Conservation (phyloP, 2,888 invertebrate genomes). For the Caradrina kadenii region DNA sequence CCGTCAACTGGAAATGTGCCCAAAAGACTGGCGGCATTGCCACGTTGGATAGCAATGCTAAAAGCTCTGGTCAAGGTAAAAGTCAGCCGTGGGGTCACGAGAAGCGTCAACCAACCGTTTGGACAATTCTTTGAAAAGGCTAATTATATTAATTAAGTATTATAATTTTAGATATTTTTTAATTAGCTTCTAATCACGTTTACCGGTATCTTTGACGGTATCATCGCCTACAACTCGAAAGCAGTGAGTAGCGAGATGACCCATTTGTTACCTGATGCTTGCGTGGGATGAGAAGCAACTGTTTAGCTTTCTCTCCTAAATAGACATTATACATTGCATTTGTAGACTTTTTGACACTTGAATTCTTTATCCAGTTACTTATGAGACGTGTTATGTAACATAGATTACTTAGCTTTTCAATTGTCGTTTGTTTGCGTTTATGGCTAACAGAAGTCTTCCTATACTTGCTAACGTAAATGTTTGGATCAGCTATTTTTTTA, state of each 20-base stretch:
- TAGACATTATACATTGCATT: not conserved
- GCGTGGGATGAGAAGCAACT: conserved; percentile 44
- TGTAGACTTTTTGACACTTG: not conserved
- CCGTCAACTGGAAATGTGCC: too few species aligned
- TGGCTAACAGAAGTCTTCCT: not conserved
- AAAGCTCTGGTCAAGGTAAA: too few species aligned
- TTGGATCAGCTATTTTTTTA: too few species aligned
- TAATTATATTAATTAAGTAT: too few species aligned
- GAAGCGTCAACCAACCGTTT: too few species aligned
- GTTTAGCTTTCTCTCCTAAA: conserved; percentile 34
- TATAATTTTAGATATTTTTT: not conserved
- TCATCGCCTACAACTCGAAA: conserved; percentile 34
- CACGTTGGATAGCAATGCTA: too few species aligned
- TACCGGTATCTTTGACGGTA: conserved; percentile 5
- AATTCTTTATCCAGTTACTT: conserved; percentile 6
- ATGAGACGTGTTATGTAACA: not conserved
- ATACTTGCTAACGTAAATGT: too few species aligned
- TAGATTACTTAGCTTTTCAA: not conserved
- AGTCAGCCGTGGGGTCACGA: too few species aligned
- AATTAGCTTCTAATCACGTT: conserved; percentile 31
- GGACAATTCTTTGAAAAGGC: too few species aligned
- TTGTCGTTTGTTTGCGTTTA: not conserved
- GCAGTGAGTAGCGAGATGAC: conserved; percentile 14
- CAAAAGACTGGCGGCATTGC: too few species aligned
- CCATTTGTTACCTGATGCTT: conserved; percentile 20